phyloP scores from a whole-genome alignment of 2,888 invertebrate species.

The Conus canariensis region DNA sequence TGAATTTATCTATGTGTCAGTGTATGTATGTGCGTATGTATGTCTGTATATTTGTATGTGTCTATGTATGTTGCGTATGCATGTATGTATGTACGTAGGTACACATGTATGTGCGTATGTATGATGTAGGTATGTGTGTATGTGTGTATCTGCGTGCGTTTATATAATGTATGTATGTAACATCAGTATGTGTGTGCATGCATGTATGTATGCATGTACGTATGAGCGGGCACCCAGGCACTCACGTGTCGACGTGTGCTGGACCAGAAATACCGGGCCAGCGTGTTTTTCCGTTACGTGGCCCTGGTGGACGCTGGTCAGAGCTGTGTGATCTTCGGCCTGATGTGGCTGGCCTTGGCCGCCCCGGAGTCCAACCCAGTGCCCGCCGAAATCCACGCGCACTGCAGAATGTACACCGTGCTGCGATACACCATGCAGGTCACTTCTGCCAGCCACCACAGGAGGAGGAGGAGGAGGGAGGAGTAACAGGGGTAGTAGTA shows the following conservation, averaged over 20 bases:
- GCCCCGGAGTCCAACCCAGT: background rate
- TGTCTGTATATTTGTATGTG: no score
- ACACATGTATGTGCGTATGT: no score
- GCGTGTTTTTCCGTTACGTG: conserved; percentile 26
- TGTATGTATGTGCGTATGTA: no score
- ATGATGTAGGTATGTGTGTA: no score
- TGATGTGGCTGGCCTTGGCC: conserved; percentile 13
- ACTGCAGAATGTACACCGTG: conserved; percentile 25
- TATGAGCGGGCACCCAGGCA: background rate
- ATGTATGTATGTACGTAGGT: no score
- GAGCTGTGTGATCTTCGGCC: background rate
- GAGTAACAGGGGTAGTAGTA: no score
- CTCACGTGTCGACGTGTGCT: no score
- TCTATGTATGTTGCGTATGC: no score
- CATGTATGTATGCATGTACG: background rate
- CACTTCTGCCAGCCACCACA: background rate
- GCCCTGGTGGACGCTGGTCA: conserved; percentile 10
- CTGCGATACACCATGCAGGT: conserved; percentile 33
- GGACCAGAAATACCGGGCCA: conserved; percentile 7
- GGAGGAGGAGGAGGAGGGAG: no score
- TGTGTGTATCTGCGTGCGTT: no score
- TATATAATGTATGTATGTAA: no score
- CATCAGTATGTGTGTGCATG: background rate
- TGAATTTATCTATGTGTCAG: no score
- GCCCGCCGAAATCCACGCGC: background rate